Evolutionary conservation across 2,888 invertebrate species (phyloP).

Genomic region (Cyclophora albipunctata): DNA sequence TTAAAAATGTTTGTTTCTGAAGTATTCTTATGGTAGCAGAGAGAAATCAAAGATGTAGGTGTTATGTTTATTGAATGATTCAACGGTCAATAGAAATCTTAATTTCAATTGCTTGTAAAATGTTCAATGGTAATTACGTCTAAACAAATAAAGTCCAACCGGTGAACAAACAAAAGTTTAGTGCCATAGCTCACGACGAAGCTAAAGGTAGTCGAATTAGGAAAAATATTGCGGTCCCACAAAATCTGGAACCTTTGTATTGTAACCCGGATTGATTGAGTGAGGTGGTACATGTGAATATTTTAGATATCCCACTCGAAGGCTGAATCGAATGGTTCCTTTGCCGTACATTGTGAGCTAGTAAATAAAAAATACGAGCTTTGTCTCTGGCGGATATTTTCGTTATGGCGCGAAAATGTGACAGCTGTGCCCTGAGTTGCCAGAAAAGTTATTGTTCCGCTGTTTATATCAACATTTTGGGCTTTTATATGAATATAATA

Average conservation of each 20-base stretch:
- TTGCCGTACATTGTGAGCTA: conserved; percentile 26
- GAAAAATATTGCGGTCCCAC: conserved; percentile 41
- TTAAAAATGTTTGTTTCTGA: conserved; percentile 2
- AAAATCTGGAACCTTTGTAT: conserved; percentile 33
- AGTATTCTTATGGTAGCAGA: too few species aligned
- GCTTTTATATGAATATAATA: too few species aligned
- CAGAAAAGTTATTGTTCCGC: too few species aligned
- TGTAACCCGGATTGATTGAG: conserved; percentile 46
- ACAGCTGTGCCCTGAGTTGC: too few species aligned
- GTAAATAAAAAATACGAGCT: conserved; percentile 42
- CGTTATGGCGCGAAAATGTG: background rate
- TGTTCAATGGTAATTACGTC: too few species aligned
- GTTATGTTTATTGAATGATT: too few species aligned
- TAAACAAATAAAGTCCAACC: too few species aligned
- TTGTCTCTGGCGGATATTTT: conserved; percentile 25
- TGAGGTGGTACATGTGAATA: conserved; percentile 44
- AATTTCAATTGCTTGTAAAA: too few species aligned
- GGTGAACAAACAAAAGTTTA: too few species aligned
- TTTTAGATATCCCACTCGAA: conserved; percentile 32
- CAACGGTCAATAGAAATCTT: too few species aligned
- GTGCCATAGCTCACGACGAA: background rate
- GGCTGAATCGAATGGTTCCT: conserved; percentile 32
- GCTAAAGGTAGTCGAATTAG: conserved; percentile 33
- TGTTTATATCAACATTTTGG: too few species aligned
- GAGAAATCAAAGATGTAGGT: too few species aligned